Conservation (phyloP, 1,140 invertebrate species). For the Heliothis virescens region DNA sequence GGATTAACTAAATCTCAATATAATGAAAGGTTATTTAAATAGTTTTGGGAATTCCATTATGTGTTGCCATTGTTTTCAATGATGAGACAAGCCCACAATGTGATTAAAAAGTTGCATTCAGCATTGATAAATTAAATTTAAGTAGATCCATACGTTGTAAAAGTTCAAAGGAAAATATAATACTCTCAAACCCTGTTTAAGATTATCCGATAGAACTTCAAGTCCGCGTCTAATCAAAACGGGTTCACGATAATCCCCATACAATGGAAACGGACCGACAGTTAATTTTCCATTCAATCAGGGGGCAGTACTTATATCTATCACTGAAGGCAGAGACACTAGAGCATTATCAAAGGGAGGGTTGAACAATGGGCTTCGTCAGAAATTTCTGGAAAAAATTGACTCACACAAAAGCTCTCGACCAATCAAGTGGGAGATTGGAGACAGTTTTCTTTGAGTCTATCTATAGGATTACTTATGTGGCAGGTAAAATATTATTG, state of each 20-base stretch:
- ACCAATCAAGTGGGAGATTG: conserved; percentile 64
- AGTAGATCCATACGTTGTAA: no score
- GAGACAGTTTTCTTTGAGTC: conserved; percentile 73
- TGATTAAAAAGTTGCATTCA: no score
- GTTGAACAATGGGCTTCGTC: conserved; percentile 57
- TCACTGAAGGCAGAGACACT: not conserved
- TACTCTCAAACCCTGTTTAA: not conserved
- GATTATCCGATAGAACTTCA: not conserved
- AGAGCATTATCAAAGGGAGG: conserved; percentile 17
- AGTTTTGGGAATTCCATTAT: conserved; percentile 8
- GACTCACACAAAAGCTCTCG: conserved; percentile 66
- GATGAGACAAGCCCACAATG: not conserved
- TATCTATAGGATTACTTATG: conserved; percentile 69
- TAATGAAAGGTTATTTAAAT: conserved; percentile 24
- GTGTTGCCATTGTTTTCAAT: not conserved
- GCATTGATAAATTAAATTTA: no score
- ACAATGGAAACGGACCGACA: conserved; percentile 29
- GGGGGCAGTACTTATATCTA: not conserved
- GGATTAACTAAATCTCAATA: conserved; percentile 11
- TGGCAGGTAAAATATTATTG: conserved; percentile 64
- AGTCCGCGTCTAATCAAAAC: not conserved
- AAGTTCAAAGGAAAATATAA: no score
- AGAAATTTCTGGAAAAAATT: conserved; percentile 63
- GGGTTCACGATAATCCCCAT: not conserved
- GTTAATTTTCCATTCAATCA: conserved; percentile 37